A percentile compares a stretch with the other conserved stretches of the same genome.
Conservation (phyloP, 1,140 invertebrate species). For the Drosophila grimshawi region DNA sequence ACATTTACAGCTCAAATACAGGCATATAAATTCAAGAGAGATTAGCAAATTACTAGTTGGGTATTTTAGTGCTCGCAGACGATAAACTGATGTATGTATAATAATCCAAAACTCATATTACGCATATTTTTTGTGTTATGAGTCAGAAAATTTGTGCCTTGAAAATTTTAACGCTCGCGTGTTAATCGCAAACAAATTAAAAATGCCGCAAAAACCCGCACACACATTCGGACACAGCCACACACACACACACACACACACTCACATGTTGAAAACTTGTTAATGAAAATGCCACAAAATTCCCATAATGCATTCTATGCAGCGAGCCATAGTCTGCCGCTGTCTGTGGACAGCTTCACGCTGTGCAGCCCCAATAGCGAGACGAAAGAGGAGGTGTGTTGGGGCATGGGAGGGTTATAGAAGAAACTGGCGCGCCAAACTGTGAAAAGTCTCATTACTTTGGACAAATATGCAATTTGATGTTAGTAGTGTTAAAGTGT, state of each 20-base stretch:
- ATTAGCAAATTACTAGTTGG: slow-evolving; percentile 5
- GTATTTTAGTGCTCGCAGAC: background rate
- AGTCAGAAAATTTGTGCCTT: slow-evolving; percentile 21
- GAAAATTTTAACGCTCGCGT: slow-evolving; percentile 63
- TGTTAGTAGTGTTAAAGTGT: slow-evolving; percentile 55
- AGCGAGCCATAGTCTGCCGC: slow-evolving; percentile 21
- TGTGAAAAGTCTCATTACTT: slow-evolving; percentile 83
- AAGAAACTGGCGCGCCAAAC: slow-evolving; percentile 61
- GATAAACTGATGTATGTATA: slow-evolving; percentile 12
- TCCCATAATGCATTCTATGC: slow-evolving; percentile 78
- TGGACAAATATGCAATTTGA: slow-evolving; percentile 78
- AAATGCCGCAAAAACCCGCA: slow-evolving; percentile 45
- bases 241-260: slow-evolving; percentile 16
- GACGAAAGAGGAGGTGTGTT: slow-evolving; percentile 22
- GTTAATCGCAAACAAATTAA: slow-evolving; percentile 79
- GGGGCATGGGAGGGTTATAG: background rate
- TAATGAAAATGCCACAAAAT: slow-evolving; percentile 84
- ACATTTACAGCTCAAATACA: background rate
- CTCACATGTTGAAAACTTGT: slow-evolving; percentile 51
- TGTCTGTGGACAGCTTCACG: slow-evolving; percentile 71
- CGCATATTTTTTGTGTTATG: slow-evolving; percentile 1
- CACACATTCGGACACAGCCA: slow-evolving; percentile 9
- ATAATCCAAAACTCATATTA: slow-evolving; percentile 13
- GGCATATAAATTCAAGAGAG: slow-evolving; percentile 4
- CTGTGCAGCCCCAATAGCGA: slow-evolving; percentile 50